Conservation (phyloP, 2,888 invertebrate species). For the Apocheima hispidaria region DNA sequence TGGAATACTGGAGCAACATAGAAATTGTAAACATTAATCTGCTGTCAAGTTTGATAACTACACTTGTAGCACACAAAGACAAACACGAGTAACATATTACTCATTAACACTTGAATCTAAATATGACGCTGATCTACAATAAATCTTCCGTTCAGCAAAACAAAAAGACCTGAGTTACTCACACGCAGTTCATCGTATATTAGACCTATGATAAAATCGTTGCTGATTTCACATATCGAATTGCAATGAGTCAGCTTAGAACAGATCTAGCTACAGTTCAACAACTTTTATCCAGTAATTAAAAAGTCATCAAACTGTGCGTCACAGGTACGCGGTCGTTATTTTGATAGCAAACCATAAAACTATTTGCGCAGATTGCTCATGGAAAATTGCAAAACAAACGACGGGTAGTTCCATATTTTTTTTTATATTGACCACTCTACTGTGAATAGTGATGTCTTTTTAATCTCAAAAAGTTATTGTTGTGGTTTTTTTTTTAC, state of each 20-base stretch:
- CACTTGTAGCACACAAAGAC: slow-evolving; percentile 9
- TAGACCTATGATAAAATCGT: slow-evolving; percentile 24
- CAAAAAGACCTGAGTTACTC: slow-evolving; percentile 23
- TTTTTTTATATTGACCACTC: slow-evolving; percentile 4
- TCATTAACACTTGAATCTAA: slow-evolving; percentile 6
- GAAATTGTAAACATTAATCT: slow-evolving; percentile 2
- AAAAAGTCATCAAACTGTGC: slow-evolving; percentile 66
- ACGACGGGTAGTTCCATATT: slow-evolving; percentile 32
- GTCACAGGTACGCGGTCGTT: slow-evolving; percentile 59
- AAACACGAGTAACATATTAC: slow-evolving; percentile 12
- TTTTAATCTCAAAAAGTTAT: no score
- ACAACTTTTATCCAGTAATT: slow-evolving; percentile 61
- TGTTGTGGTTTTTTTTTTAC: no score
- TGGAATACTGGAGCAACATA: not conserved
- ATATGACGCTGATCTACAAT: slow-evolving; percentile 18
- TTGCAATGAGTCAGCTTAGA: slow-evolving; percentile 36
- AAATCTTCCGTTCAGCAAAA: slow-evolving; percentile 7
- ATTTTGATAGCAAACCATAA: slow-evolving; percentile 60
- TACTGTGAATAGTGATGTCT: not conserved
- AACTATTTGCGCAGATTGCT: slow-evolving; percentile 58
- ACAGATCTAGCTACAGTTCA: slow-evolving; percentile 42
- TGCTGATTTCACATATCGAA: slow-evolving; percentile 26
- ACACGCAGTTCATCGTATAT: slow-evolving; percentile 23
- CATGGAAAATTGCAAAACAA: slow-evolving; percentile 49
- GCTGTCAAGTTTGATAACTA: slow-evolving; percentile 1